phyloP scores from a whole-genome alignment of 2,113 vertebrate genomes.

The Bos indicus region DNA sequence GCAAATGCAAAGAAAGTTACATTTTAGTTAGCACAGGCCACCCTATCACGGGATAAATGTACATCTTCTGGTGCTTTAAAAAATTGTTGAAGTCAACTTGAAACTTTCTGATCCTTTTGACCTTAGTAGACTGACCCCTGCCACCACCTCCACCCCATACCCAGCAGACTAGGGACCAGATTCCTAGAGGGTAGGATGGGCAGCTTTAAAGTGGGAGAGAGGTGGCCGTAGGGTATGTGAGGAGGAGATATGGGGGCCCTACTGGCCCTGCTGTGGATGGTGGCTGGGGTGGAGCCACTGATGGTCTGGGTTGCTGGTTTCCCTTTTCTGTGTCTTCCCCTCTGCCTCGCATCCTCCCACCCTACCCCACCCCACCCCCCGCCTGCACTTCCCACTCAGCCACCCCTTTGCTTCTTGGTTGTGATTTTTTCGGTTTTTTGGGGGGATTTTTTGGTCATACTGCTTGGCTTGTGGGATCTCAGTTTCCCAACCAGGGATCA shows the following conservation, averaged over 20 bases:
- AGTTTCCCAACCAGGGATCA: background rate
- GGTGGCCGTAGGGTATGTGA: background rate
- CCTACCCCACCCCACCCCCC: rapidly evolving
- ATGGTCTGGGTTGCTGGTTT: rapidly evolving
- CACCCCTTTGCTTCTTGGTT: background rate
- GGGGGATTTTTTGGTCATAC: background rate
- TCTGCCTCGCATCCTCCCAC: background rate
- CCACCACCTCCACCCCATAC: background rate
- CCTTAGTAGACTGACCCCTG: background rate
- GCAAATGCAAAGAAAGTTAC: slow-evolving; percentile 32
- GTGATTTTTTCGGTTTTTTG: background rate
- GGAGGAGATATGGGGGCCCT: background rate
- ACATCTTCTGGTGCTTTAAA: slow-evolving; percentile 7
- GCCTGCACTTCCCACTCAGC: background rate
- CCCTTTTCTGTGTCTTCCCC: background rate
- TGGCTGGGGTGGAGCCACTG: background rate
- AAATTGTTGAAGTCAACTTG: background rate
- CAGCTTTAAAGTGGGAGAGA: background rate
- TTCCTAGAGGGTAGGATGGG: background rate
- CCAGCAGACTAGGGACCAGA: background rate
- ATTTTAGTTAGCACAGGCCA: slow-evolving; percentile 38
- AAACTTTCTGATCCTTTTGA: background rate
- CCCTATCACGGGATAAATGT: background rate
- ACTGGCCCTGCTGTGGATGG: no score
- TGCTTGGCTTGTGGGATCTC: background rate